Conservation (phyloP, 2,888 invertebrate species). For the Eilema caniola region DNA sequence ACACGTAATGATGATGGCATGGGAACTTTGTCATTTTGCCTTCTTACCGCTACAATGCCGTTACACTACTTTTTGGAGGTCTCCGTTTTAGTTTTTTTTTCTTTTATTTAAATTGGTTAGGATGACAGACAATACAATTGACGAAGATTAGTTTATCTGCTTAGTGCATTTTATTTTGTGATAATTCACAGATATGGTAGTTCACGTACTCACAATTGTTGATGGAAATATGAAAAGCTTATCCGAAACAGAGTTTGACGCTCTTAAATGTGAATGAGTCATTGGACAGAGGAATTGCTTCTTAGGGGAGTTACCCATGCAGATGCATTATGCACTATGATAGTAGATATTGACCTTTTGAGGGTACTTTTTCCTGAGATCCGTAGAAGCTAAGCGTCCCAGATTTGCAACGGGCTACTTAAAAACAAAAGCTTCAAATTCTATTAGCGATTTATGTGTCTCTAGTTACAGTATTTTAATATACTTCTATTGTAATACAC, state of each 20-base stretch:
- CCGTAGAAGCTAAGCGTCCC: neutral
- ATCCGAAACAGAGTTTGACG: neutral
- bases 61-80: slow-evolving; percentile 43
- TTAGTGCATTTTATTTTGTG: neutral
- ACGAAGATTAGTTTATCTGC: neutral
- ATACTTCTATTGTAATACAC: neutral
- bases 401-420: neutral
- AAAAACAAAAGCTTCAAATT: neutral
- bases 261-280: neutral
- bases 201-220: neutral
- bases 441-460: neutral
- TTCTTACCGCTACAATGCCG: slow-evolving; percentile 33
- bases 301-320: neutral
- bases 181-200: neutral
- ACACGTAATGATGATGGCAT: slow-evolving; percentile 81
- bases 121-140: slow-evolving; percentile 11
- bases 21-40: slow-evolving; percentile 74
- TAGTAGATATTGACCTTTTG: neutral
- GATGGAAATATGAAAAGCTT: neutral
- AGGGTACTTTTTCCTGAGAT: neutral
- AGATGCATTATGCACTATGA: neutral
- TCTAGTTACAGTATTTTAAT: too few species aligned
- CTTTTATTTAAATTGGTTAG: slow-evolving; percentile 22
- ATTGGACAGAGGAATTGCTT: neutral
- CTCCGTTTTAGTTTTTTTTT: slow-evolving; percentile 31